Percentiles rank a stretch among this genome's conserved stretches.
Conservation (phyloP, 1,140 invertebrate species). For the Calephelis virginiensis region DNA sequence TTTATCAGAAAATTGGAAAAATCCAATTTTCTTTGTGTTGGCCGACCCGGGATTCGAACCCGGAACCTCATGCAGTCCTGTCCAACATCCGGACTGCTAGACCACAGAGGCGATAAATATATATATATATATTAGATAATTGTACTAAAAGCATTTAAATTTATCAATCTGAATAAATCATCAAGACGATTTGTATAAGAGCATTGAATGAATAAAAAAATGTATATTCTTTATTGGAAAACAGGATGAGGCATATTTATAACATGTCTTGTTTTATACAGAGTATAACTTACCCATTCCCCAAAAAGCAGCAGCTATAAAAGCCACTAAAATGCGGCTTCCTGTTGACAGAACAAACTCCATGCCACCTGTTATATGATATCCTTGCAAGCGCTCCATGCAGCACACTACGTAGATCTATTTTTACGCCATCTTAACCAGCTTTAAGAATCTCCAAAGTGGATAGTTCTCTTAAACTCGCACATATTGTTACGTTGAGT, state of each 20-base stretch:
- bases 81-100: too few species aligned
- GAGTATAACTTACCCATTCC: conserved; percentile 56
- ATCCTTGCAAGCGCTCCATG: conserved; percentile 37
- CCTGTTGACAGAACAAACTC: conserved; percentile 54
- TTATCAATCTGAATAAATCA: too few species aligned
- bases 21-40: too few species aligned
- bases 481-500: conserved; percentile 12
- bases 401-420: conserved; percentile 35
- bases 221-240: too few species aligned
- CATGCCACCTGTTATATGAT: conserved; percentile 56
- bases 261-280: conserved; percentile 8
- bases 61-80: too few species aligned
- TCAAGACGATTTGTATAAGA: too few species aligned
- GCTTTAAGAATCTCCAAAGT: conserved; percentile 31
- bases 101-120: too few species aligned
- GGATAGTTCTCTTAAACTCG: conserved; percentile 49
- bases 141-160: too few species aligned
- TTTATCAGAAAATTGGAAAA: too few species aligned
- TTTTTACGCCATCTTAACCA: conserved; percentile 34
- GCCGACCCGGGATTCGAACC: too few species aligned
- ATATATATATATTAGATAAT: too few species aligned
- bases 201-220: too few species aligned
- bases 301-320: conserved; percentile 63
- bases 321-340: conserved; percentile 67
- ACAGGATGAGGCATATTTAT: background rate